phyloP scores from a whole-genome alignment of 2,113 vertebrate genomes.

The Upupa epops region DNA sequence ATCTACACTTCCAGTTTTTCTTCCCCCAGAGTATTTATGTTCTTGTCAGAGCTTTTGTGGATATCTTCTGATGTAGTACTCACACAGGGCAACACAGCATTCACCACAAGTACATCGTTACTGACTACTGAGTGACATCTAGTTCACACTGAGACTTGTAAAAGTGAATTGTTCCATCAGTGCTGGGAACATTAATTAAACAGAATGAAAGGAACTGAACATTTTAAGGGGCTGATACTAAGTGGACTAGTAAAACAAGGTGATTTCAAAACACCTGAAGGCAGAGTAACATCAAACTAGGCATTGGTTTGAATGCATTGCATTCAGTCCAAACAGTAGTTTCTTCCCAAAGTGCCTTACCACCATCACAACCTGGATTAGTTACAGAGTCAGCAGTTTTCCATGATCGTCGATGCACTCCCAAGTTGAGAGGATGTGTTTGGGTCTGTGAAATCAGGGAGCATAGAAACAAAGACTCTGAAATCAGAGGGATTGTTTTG shows the following conservation, averaged over 20 bases:
- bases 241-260: background rate
- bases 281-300: background rate
- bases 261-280: background rate
- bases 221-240: background rate
- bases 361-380: background rate
- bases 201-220: background rate
- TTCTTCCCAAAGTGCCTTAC: background rate
- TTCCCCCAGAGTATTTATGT: background rate
- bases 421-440: background rate
- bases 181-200: background rate
- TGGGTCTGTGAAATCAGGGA: background rate
- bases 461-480: background rate
- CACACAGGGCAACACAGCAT: background rate
- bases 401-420: background rate
- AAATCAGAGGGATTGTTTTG: conserved; percentile 16
- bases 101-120: background rate
- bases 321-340: background rate
- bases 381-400: background rate
- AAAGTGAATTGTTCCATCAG: background rate
- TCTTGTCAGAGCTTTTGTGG: background rate
- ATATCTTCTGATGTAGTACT: background rate
- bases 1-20: background rate
- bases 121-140: background rate
- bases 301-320: background rate
- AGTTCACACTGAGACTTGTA: background rate